Conservation (phyloP, 2,113 vertebrate species). For the Callithrix jacchus region DNA sequence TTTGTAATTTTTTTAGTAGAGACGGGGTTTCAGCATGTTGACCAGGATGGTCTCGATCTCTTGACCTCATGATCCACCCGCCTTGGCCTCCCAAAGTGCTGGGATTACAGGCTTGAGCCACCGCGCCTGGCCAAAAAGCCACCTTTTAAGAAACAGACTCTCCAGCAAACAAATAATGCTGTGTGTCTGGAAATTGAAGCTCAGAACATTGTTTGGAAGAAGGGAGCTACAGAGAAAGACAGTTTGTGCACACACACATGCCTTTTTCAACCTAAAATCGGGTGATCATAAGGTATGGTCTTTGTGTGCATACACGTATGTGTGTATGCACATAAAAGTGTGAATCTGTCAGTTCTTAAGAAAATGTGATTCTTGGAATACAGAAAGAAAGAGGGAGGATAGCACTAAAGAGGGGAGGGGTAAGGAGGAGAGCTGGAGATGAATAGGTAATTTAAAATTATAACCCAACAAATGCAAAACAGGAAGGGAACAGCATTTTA, state of each 20-base stretch:
- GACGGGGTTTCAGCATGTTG: too few species aligned
- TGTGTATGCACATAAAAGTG: not conserved
- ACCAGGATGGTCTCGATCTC: too few species aligned
- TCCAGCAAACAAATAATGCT: not conserved
- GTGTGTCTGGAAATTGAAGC: conserved; percentile 15
- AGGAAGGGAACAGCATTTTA: conserved; percentile 80
- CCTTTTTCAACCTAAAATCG: not conserved
- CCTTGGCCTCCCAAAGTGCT: too few species aligned
- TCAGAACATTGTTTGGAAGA: conserved; percentile 15
- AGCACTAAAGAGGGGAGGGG: not conserved
- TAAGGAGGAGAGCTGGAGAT: conserved; percentile 45
- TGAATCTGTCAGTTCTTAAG: not conserved
- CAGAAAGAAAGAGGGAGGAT: not conserved
- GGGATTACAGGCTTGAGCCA: too few species aligned
- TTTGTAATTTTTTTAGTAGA: too few species aligned
- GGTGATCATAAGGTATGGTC: not conserved
- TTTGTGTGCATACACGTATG: not conserved
- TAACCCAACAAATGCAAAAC: conserved; percentile 74
- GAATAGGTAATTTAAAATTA: conserved; percentile 78
- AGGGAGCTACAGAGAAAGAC: not conserved
- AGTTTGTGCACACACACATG: not conserved
- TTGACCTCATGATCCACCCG: too few species aligned
- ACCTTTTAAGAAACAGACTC: not conserved
- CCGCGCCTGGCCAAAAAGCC: too few species aligned
- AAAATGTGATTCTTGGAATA: not conserved